Conservation (phyloP, 2,797 vertebrate genomes). For the Vireo griseus region DNA sequence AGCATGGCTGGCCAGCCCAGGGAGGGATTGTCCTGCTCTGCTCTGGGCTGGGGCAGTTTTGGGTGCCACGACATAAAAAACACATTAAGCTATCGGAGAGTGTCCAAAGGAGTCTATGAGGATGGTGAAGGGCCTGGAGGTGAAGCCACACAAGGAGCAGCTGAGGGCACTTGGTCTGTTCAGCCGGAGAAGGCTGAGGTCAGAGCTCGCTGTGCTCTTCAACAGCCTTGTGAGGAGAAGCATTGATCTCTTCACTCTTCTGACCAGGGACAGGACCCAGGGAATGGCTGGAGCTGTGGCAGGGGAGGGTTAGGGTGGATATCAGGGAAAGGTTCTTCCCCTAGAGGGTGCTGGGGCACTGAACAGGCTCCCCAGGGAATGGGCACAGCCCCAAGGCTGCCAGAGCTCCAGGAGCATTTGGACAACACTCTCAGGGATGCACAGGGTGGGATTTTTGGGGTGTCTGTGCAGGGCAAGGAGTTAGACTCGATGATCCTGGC, state of each 20-base stretch:
- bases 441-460: background rate
- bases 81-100: background rate
- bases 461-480: background rate
- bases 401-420: background rate
- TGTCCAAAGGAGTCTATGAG: background rate
- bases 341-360: background rate
- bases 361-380: background rate
- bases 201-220: background rate
- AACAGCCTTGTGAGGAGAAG: background rate
- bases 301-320: accelerated
- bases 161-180: background rate
- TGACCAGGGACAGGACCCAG: background rate
- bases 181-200: background rate
- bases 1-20: accelerated
- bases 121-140: background rate
- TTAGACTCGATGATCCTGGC: background rate
- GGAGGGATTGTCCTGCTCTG: background rate
- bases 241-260: background rate
- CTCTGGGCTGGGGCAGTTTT: background rate
- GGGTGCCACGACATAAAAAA: background rate
- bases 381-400: background rate
- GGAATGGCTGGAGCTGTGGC: background rate
- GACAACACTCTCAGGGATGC: background rate
- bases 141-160: background rate
- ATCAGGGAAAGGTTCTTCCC: background rate